Evolutionary conservation across 1,140 invertebrate species (phyloP).

Genomic region (Coelopa frigida): DNA sequence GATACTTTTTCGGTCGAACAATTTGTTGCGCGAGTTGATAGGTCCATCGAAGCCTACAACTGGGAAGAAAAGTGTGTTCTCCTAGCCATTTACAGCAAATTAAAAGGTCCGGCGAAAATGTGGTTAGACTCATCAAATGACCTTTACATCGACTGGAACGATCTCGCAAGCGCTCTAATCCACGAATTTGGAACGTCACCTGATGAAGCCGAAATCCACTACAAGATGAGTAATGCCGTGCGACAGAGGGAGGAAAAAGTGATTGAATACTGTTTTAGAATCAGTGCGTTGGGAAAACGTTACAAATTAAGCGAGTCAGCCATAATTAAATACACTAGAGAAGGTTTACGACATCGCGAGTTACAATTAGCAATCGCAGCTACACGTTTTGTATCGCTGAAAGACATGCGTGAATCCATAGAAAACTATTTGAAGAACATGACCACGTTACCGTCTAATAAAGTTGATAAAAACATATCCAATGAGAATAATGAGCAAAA

Average conservation of each 20-base stretch:
- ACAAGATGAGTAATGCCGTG: background rate
- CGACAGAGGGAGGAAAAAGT: background rate
- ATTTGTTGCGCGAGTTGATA: slow-evolving; percentile 12
- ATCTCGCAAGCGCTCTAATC: background rate
- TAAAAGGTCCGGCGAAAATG: slow-evolving; percentile 8
- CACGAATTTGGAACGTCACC: slow-evolving; percentile 4
- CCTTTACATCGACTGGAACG: slow-evolving; percentile 1
- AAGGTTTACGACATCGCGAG: slow-evolving; percentile 4
- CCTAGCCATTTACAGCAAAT: slow-evolving; percentile 4
- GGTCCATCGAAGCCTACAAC: background rate
- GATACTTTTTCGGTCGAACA: slow-evolving; percentile 9
- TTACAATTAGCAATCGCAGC: slow-evolving; percentile 1
- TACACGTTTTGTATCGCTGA: background rate
- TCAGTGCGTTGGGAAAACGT: background rate
- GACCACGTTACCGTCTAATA: background rate
- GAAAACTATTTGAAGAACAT: slow-evolving; percentile 5
- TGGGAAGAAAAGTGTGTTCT: slow-evolving; percentile 5
- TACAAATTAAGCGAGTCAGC: background rate
- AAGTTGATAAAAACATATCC: too few species aligned
- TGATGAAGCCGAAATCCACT: slow-evolving; percentile 8
- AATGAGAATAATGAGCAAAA: background rate
- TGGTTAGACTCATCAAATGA: slow-evolving; percentile 3
- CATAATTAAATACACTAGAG: slow-evolving; percentile 9
- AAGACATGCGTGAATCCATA: slow-evolving; percentile 10
- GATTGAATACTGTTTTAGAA: slow-evolving; percentile 8